phyloP scores from a whole-genome alignment of 2,113 vertebrate genomes.

The Sapayoa aenigma region DNA sequence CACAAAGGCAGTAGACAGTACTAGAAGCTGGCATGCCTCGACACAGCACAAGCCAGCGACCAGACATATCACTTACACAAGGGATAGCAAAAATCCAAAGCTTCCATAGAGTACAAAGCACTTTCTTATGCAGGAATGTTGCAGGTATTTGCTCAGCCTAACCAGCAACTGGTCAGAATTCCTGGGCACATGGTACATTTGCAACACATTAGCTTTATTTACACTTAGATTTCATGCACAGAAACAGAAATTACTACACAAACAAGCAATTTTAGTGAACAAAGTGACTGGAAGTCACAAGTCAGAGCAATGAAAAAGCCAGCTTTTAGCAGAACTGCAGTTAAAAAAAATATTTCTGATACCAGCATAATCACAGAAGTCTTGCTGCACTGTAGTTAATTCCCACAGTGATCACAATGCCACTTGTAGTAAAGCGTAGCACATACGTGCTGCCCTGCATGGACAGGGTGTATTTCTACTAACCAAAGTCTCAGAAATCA shows the following conservation, averaged over 20 bases:
- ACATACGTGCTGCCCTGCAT: background rate
- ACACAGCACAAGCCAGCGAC: background rate
- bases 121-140: background rate
- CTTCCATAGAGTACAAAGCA: background rate
- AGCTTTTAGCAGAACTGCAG: background rate
- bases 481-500: background rate
- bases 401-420: background rate
- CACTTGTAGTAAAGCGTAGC: accelerated
- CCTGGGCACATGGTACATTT: background rate
- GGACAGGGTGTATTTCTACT: background rate
- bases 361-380: background rate
- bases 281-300: background rate
- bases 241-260: background rate
- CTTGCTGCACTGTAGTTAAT: background rate
- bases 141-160: background rate
- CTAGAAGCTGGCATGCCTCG: background rate
- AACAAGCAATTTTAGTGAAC: background rate
- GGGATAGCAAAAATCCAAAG: background rate
- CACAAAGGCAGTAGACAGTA: background rate
- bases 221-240: background rate
- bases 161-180: background rate
- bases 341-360: background rate
- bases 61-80: background rate
- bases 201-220: background rate
- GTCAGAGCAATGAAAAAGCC: background rate